Evolutionary conservation across 2,113 vertebrate species (phyloP), one percentile per base, ranked within the genome.

Genomic region (Tetrax tetrax): DNA sequence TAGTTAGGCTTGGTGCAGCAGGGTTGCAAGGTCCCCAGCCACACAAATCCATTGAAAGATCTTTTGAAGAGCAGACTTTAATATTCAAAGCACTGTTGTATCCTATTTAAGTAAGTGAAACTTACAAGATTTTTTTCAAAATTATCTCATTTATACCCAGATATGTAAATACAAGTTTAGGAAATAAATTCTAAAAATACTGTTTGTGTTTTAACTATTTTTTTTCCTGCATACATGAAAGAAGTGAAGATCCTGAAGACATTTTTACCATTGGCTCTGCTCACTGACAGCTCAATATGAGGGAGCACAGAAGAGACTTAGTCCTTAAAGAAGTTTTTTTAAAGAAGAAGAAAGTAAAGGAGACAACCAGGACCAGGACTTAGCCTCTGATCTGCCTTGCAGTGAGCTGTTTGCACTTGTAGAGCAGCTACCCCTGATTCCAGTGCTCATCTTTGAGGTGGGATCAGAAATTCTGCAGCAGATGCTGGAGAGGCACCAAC

Each of bases 371-470:
- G 17, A 45, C 18, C 27, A 63, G 23, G 37, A 45, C 75, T 75
- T 71, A 38, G 33, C 31, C 29, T 89, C 33, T 76, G 47, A 51
- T 79, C 25, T 57, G 61, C 54, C 61, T 63, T 53, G 43, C 48
- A 19, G 35, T 25, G 43, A 70, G 64, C 33, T 51, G 28, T 9
- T 77, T 64, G 9, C 21, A 27, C 27, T 54, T 50, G 28, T 9
- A 38, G 10, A 12, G 23, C 29, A 48, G 35, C 50, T 82, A 21
- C 7, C 12, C 9, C 10, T 1, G 5, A 0, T 68, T 90, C 53
- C 37, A 57, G 33, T 1, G 14, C 54, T 65, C 7, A 0, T 15
- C 28, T 35, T n/a, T 31, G 18, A 53, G 63, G 10, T 0, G 7
- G 15, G 22, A 43, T 51, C 35, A 48, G 14, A 45, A 60, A 63